These are phyloP conservation scores for Drosophila repletoides DNA, from an alignment of 1,140 invertebrate genomes.

Conservation along the genomic window DNA sequence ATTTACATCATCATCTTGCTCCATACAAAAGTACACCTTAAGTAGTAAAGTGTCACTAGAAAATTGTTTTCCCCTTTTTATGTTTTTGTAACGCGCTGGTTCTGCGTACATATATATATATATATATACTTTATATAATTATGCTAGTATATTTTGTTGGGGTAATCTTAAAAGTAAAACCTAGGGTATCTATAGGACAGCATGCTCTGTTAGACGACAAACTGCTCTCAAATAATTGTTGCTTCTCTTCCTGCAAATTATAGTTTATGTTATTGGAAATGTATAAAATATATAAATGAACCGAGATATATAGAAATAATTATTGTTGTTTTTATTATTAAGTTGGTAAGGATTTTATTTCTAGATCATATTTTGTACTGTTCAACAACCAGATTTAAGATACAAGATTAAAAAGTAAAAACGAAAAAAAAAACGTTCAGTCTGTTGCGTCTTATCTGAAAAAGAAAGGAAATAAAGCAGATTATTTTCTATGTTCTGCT, in stretches of 20 bases:
- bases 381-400: too few relatives aligned
- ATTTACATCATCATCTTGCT: not conserved
- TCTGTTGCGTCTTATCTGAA: too few relatives aligned
- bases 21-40: conserved; percentile 25
- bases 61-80: conserved; percentile 35
- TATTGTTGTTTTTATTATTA: too few relatives aligned
- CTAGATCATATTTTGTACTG: too few relatives aligned
- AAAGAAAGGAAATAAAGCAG: too few relatives aligned
- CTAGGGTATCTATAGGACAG: conserved; percentile 9
- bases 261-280: conserved; percentile 19
- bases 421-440: too few relatives aligned
- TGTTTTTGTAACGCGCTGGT: conserved; percentile 27
- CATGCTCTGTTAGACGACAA: conserved; percentile 1
- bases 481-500: too few relatives aligned
- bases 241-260: not conserved
- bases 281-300: conserved; percentile 5
- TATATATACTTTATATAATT: too few relatives aligned
- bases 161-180: too few relatives aligned
- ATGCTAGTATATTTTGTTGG: too few relatives aligned
- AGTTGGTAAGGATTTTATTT: too few relatives aligned
- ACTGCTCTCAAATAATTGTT: conserved; percentile 22
- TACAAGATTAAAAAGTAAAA: too few relatives aligned
- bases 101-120: conserved; percentile 1
- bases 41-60: conserved; percentile 59
- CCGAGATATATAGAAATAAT: conserved; percentile 1